Base-by-base conservation (phyloP, 2,888 invertebrate species). In the Branchellion lobata region DNA sequence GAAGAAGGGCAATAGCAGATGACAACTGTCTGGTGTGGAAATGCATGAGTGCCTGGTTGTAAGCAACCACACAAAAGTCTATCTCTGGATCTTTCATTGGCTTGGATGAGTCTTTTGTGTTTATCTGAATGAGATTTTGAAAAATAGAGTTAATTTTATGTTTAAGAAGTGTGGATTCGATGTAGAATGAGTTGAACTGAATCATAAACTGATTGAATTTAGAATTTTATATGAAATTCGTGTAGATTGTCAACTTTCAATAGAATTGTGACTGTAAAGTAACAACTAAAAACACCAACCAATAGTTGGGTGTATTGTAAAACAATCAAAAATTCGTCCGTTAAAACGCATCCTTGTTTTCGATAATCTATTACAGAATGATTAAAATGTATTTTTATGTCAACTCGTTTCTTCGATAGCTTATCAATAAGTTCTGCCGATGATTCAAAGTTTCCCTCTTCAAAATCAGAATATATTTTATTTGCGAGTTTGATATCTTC, bases 291-390 rank as follows among this genome's bases (percentile, higher is more conserved):
- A 18, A 47, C 33, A 78, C 80, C 11, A 34, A 82, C 82, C 79
- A 81, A 81, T 14, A 73, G n/a, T 82, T 85, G 84, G 34, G 86
- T 85, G 73, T 83, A 84, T 8, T 83, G 82, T 34, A 87, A 81
- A 68, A 83, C 82, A 47, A 84, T 84, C 76, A 84, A 83, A 84
- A 94, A 92, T 78, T 91, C 90, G 79, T 92, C 92, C 21, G 92
- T 91, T 84, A 92, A 92, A 83, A 91, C 92, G 85, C 92, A 84
- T 3, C 85, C 85, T 61, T 86, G 87, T 47, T 85, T 91, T 86
- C 92, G 93, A 87, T 93, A 94, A 85, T 94, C 93, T 0, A 91
- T 92, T 0, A 96, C 91, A 34, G 92, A 92, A 88, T 92, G 93
- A 86, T 96, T 96, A 85, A 94, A 94, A 69, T 91, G 89, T 0